Evolutionary conservation across 2,888 invertebrate genomes (phyloP).

Genomic region (Autographa pulchrina): DNA sequence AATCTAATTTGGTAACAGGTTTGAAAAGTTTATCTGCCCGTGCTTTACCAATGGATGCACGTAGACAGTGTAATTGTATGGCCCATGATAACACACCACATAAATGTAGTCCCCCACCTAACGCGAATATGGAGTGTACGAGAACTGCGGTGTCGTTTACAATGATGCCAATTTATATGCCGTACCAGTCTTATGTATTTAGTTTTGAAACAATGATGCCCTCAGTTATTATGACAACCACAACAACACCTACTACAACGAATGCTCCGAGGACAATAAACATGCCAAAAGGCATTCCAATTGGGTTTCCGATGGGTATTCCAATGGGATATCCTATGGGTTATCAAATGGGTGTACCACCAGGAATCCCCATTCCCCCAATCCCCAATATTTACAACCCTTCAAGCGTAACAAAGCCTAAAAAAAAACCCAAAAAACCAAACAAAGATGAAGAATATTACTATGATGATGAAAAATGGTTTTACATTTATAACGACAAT

Average conservation of each 20-base stretch:
- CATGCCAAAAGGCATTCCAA: slow-evolving; percentile 17
- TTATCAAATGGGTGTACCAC: slow-evolving; percentile 15
- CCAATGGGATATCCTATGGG: slow-evolving; percentile 16
- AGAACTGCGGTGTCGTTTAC: slow-evolving; percentile 33
- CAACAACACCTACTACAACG: slow-evolving; percentile 7
- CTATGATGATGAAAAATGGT: slow-evolving; percentile 59
- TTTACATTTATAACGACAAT: slow-evolving; percentile 57
- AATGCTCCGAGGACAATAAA: slow-evolving; percentile 1
- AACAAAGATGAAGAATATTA: slow-evolving; percentile 58
- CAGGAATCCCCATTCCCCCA: slow-evolving; percentile 20
- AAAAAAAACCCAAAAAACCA: slow-evolving; percentile 62
- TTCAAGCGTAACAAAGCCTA: slow-evolving; percentile 60
- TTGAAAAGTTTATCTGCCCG: slow-evolving; percentile 72
- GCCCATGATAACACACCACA: slow-evolving; percentile 3
- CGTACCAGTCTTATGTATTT: slow-evolving; percentile 29
- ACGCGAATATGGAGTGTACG: slow-evolving; percentile 16
- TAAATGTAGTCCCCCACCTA: background rate
- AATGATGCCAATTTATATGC: slow-evolving; percentile 38
- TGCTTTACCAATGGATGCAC: background rate
- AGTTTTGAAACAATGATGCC: background rate
- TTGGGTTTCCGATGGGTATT: slow-evolving; percentile 16
- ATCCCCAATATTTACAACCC: slow-evolving; percentile 63
- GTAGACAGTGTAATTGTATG: slow-evolving; percentile 26
- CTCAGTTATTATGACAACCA: slow-evolving; percentile 12
- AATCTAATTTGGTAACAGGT: slow-evolving; percentile 65